Evolutionary conservation across 2,113 vertebrate species (phyloP), one percentile per base, ranked within the genome.

Genomic region (Eolophus roseicapilla): DNA sequence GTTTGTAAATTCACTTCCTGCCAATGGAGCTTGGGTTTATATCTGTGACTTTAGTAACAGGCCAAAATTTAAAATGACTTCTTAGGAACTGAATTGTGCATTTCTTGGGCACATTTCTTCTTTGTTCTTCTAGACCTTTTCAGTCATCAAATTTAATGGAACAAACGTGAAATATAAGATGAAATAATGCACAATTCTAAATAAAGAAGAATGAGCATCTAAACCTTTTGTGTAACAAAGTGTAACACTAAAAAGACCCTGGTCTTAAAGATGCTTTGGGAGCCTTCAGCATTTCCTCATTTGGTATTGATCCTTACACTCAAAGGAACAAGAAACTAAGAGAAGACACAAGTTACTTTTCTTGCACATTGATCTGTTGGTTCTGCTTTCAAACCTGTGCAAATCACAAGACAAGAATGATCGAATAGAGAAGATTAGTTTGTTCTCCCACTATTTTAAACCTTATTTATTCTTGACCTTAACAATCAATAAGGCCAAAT

Each of bases 81-180:
- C 27, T 62, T 17, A 50, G 29, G 49, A 52, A 1, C 68, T 41
- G 44, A 47, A 0, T 8, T 18, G 29, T 12, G 41, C 13, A 0
- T 21, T 73, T 52, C 50, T 69, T 29, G 23, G 50, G 17, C 24
- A 2, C 24, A 2, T 86, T 79, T 84, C 35, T 50, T 33, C 57
- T 41, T 53, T 49, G 21, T n/a, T 69, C 63, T 29, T 39, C 21
- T 9, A 6, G n/a, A 21, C 15, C 43, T 85, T 21, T 78, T 14
- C 43, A 43, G 33, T 52, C 25, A 4, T 49, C 60, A 33, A 3
- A 80, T 24, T 24, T 55, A 64, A 5, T 27, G 24, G 52, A 46
- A 25, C 31, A 59, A 43, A 7, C 10, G 3, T 13, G 50, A 77
- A 41, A 8, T 49, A 25, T 2, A 19, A 59, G 63, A 46, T 35